These are phyloP conservation scores for Bettongia penicillata DNA, from an alignment of 2,113 vertebrate species.

Conservation along the genomic window DNA sequence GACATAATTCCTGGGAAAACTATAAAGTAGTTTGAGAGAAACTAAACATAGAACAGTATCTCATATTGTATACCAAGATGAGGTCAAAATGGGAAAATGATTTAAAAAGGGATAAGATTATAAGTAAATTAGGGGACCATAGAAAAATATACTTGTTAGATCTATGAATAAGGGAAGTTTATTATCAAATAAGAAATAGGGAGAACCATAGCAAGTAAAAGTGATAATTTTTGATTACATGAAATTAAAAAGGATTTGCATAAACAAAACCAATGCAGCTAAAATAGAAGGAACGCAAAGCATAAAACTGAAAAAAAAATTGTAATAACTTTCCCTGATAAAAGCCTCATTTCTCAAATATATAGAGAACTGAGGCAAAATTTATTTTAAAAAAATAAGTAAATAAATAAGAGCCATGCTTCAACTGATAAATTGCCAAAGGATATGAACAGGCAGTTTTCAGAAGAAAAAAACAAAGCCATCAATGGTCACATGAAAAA, in stretches of 20 bases:
- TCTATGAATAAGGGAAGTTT: too few species aligned
- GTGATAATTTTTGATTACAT: not conserved
- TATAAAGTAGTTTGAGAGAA: not conserved
- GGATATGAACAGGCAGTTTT: not conserved
- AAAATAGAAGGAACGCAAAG: not conserved
- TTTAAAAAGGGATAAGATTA: not conserved
- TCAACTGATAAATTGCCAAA: not conserved
- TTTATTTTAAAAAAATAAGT: not conserved
- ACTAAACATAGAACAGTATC: not conserved
- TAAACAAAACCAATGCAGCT: not conserved
- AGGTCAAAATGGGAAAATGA: not conserved
- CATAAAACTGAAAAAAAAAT: not conserved
- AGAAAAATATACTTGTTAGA: too few species aligned
- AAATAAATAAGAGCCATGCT: not conserved
- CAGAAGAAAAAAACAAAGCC: not conserved
- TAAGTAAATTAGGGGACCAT: too few species aligned
- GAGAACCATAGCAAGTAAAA: not conserved
- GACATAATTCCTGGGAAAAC: not conserved
- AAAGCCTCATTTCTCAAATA: not conserved
- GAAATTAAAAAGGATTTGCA: not conserved
- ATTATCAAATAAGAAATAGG: not conserved
- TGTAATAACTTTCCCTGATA: not conserved
- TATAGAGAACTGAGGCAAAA: not conserved
- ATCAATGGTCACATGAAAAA: not conserved
- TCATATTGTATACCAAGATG: not conserved